Evolutionary conservation across 1,140 invertebrate genomes (phyloP), one percentile per base, ranked within the genome.

Genomic region (Tetragnatha versicolor): DNA sequence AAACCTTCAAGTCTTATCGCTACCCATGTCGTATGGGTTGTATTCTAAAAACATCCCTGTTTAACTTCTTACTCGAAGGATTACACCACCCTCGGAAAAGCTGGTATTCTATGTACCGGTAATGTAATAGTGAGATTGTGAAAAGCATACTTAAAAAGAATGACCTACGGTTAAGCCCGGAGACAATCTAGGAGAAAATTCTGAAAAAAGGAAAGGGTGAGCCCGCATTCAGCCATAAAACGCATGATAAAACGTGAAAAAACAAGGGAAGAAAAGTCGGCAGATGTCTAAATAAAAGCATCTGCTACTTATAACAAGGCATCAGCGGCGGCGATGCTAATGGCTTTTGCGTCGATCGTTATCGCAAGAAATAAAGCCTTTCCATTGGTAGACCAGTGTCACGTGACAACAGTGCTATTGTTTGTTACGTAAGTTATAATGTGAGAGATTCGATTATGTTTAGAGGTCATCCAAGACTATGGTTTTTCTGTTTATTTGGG

Each of bases 251-350:
- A 45, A 45, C 39, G 9, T 45, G 17, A 45, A 9, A 9, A 45
- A 45, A 9, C 39, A 45, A 45, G 17, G 39, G 17, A 45, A 45
- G 7, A 45, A 45, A 63, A 29, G 60, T 39, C 37, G 25, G 37
- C 42, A 63, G 42, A 63, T 42, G 37, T 42, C 60, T 63, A 63
- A 63, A 63, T 39, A 39, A 42, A 39, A 42, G 33, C 60, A 63
- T 63, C 60, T 63, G 60, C 33, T 31, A 12, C 60, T 63, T 42
- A 42, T 63, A 63, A 63, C 60, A 63, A 63, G 60, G 37, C 60
- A n/a, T n/a, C n/a, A n/a, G n/a, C n/a, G n/a, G n/a, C n/a, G 42
- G 33, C 37, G 42, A 63, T 63, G 60, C 33, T 63, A 63, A 63
- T 63, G 37, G 37, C 22, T 37, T 63, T 17, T 37, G 33, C 60